Evolutionary conservation across 2,888 invertebrate species (phyloP), one percentile per base, ranked within the genome.

Genomic region (Cosmia trapezina): DNA sequence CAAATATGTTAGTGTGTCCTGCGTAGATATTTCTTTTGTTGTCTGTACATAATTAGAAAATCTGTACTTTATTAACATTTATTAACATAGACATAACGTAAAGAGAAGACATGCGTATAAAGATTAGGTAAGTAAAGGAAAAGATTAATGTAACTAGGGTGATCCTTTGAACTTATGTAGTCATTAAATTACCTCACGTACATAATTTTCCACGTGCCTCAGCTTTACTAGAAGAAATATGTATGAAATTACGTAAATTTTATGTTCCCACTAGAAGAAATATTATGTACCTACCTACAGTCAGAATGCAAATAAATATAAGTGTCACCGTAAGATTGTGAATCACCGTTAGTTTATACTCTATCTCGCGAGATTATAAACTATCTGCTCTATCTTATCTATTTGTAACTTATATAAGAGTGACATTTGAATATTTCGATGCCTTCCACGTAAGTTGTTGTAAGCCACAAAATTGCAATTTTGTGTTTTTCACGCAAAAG

Each of bases 121-220:
- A 75, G 65, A 68, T 61, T 51, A 69, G 9, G 14, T 41, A 54
- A 45, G 37, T 28, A 28, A 63, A 53, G 59, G 49, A 68, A 64
- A 79, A 64, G 54, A 73, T 73, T 79, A 51, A 49, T 22, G 59
- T 51, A 17, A 68, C n/a, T 11, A 56, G 43, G 19, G 45, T 17
- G 19, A 49, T 53, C 53, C 51, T 65, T 65, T 78, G 73, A 79
- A 60, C 53, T 67, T 53, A 33, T 69, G 41, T n/a, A n/a, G n/a
- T 70, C 56, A 33, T 62, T 57, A 59, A 57, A n/a, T 53, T 0
- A 41, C 41, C 28, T 51, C 61, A 61, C 69, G 77, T 62, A 43
- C 17, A 17, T 69, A n/a, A 77, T 77, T 76, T 62, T 33, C 51
- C 45, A 43, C 1, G 11, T 5, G n/a, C 22, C 45, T 76, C 53